Evolutionary conservation across 2,113 vertebrate genomes (phyloP).

Genomic region (Limanda limanda): DNA sequence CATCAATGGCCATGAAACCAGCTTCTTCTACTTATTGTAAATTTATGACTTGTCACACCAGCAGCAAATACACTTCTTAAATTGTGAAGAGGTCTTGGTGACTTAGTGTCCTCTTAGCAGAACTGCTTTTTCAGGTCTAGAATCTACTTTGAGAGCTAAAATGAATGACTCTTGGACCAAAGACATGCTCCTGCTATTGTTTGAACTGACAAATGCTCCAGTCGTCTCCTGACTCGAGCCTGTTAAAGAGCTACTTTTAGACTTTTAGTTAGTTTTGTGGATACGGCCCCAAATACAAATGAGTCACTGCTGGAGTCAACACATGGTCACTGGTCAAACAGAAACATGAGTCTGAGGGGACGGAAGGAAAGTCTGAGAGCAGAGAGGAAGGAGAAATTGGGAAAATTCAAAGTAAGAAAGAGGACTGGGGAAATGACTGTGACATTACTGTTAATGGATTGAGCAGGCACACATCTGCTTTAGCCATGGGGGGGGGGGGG

Average conservation of each 20-base stretch:
- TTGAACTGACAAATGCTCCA: neutral
- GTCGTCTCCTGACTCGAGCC: neutral
- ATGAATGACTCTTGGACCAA: neutral
- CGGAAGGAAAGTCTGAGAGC: constrained; percentile 42
- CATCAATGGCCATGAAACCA: too few species aligned
- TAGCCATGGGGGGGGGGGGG: constrained; percentile 27
- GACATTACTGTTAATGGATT: constrained; percentile 43
- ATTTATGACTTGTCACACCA: neutral
- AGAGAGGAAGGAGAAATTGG: constrained; percentile 26
- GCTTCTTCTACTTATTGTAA: neutral
- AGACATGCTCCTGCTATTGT: neutral
- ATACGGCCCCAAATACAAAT: constrained; percentile 3
- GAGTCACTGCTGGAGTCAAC: constrained; percentile 38
- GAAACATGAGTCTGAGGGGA: constrained; percentile 1
- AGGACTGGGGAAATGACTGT: constrained; percentile 4
- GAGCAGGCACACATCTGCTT: constrained; percentile 56
- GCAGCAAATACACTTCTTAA: neutral
- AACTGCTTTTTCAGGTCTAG: neutral
- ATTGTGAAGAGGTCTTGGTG: too few species aligned
- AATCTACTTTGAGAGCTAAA: neutral
- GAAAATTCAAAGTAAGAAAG: constrained; percentile 4
- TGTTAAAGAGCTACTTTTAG: constrained; percentile 14
- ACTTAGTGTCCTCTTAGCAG: neutral
- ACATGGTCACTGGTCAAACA: constrained; percentile 38
- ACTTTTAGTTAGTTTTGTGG: neutral